A percentile compares a stretch with the other conserved stretches of the same genome.
Evolutionary conservation across 2,888 invertebrate genomes (phyloP).

Genomic region (Nephrotoma appendiculata): DNA sequence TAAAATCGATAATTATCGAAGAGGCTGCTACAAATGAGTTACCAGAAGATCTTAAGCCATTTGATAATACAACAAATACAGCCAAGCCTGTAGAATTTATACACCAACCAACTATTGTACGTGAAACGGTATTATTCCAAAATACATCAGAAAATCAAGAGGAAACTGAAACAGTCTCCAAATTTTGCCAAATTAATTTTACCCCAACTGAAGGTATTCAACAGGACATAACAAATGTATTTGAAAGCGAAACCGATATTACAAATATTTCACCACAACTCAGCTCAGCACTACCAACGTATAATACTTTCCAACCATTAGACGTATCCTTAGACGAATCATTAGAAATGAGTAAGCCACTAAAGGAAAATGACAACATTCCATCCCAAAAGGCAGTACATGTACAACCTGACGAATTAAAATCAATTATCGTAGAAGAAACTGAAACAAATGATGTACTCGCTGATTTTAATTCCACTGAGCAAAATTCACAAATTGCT

Average conservation of each 20-base stretch:
- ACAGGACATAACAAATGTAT: neutral
- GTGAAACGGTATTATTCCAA: neutral
- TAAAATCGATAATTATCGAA: neutral
- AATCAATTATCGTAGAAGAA: conserved; percentile 33
- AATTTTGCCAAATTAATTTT: neutral
- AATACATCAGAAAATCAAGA: neutral
- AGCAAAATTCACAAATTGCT: neutral
- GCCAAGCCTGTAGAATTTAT: neutral
- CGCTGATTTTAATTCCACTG: conserved; percentile 24
- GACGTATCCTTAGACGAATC: neutral
- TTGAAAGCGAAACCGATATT: neutral
- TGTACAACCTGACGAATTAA: conserved; percentile 28
- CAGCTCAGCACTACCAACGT: neutral
- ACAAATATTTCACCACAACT: neutral
- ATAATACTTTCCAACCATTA: neutral
- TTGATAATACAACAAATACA: neutral
- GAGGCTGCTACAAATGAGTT: neutral
- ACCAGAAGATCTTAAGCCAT: neutral
- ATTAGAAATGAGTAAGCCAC: conserved; percentile 8
- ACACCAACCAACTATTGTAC: neutral
- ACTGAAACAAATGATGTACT: conserved; percentile 32
- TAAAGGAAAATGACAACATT: conserved; percentile 15
- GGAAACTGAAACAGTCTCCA: neutral
- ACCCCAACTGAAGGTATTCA: neutral
- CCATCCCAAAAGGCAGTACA: conserved; percentile 18